Percentiles rank a stretch among this genome's conserved stretches.
Evolutionary conservation across 2,797 vertebrate species (phyloP).

Genomic region (Phataginus tricuspis): DNA sequence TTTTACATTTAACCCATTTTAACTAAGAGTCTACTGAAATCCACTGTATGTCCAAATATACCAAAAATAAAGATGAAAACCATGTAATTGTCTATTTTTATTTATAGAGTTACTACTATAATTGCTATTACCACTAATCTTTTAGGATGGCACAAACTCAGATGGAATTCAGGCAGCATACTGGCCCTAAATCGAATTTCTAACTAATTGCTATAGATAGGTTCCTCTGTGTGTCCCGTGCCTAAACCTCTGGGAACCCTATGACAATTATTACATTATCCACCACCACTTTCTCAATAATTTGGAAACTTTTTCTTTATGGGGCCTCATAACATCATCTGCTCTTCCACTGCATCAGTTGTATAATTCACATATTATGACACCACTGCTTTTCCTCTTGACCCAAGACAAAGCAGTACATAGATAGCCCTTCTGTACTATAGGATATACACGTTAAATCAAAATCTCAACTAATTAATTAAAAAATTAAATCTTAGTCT

Average conservation of each 20-base stretch:
- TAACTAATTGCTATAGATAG: not conserved
- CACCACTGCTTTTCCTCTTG: not conserved
- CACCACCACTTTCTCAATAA: not conserved
- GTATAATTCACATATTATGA: not conserved
- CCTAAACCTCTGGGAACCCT: not conserved
- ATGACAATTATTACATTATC: not conserved
- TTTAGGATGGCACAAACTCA: not conserved
- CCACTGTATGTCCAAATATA: not conserved
- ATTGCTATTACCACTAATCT: not conserved
- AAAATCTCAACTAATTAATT: not conserved
- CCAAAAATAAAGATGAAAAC: not conserved
- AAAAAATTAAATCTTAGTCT: slow-evolving; percentile 14
- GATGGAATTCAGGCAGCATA: not conserved
- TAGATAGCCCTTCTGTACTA: not conserved
- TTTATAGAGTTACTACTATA: not conserved
- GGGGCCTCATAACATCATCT: not conserved
- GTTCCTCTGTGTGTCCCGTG: not conserved
- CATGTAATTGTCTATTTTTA: not conserved
- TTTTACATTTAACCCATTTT: not conserved
- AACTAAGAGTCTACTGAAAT: not conserved
- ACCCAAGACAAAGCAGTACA: not conserved
- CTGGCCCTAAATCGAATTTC: not conserved
- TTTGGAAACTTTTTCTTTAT: not conserved
- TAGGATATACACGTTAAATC: not conserved
- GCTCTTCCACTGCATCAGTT: not conserved